A percentile compares a stretch with the other conserved stretches of the same genome.
Conservation (phyloP, 2,888 invertebrate genomes). For the Troilus luridus region DNA sequence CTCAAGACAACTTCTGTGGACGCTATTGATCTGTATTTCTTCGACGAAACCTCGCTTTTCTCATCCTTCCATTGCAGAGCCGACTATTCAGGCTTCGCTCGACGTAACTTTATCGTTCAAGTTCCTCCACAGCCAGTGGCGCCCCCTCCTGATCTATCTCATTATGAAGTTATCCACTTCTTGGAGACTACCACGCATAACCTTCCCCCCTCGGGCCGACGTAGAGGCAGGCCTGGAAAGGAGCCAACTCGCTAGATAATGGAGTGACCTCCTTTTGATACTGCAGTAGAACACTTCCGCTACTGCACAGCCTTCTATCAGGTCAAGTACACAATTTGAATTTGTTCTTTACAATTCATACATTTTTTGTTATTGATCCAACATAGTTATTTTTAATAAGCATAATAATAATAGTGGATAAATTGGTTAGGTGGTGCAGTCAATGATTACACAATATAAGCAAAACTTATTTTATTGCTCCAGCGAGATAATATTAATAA, state of each 20-base stretch:
- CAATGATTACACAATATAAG: no score
- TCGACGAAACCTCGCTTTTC: neutral
- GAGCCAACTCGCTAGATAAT: conserved; percentile 25
- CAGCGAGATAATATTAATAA: no score
- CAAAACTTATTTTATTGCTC: no score
- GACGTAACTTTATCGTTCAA: neutral
- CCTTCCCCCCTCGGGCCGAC: neutral
- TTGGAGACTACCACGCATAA: neutral
- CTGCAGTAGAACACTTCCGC: conserved; percentile 39
- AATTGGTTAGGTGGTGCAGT: no score
- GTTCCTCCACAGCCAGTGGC: neutral
- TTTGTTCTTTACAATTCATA: neutral
- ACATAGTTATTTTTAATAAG: neutral
- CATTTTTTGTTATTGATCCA: neutral
- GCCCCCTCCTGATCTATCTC: neutral
- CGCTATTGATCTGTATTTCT: neutral
- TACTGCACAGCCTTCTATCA: neutral
- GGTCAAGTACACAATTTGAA: neutral
- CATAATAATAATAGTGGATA: no score
- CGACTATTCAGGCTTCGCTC: neutral
- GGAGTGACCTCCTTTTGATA: conserved; percentile 39
- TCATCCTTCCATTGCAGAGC: neutral
- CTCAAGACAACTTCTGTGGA: no score
- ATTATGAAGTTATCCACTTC: neutral
- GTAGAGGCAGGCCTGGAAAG: neutral